Evolutionary conservation across 2,888 invertebrate species (phyloP).

Genomic region (Ditylenchus weischeri): DNA sequence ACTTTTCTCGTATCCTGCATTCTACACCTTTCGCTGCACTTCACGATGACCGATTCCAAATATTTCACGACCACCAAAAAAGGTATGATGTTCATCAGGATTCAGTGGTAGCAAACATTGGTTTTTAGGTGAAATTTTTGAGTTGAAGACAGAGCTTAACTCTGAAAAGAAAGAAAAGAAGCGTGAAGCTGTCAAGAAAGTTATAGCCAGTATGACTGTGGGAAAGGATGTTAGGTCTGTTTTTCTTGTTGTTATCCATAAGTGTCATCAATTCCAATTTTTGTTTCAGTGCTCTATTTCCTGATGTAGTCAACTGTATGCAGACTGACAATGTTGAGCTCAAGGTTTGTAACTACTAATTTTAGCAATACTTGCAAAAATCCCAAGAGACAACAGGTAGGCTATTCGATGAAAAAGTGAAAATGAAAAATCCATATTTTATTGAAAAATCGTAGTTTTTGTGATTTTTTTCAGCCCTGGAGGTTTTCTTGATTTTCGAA

Average conservation of each 20-base stretch:
- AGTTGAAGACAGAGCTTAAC: slow-evolving; percentile 94
- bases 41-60: slow-evolving; percentile 91
- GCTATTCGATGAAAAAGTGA: too few relatives aligned
- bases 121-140: slow-evolving; percentile 83
- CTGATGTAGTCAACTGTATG: slow-evolving; percentile 99
- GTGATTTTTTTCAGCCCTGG: too few relatives aligned
- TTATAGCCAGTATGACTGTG: slow-evolving; percentile 99
- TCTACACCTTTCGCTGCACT: not conserved
- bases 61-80: slow-evolving; percentile 99
- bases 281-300: slow-evolving; percentile 76
- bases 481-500: too few relatives aligned
- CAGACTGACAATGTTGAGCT: slow-evolving; percentile 98
- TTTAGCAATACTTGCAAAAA: too few relatives aligned
- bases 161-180: slow-evolving; percentile 99
- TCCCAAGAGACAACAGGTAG: too few relatives aligned
- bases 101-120: not conserved
- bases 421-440: too few relatives aligned
- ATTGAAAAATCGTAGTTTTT: too few relatives aligned
- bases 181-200: slow-evolving; percentile 98
- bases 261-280: not conserved
- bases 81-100: slow-evolving; percentile 66
- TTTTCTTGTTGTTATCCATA: too few relatives aligned
- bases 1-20: too few relatives aligned
- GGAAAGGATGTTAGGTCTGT: slow-evolving; percentile 84
- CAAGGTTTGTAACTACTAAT: slow-evolving; percentile 64